These are phyloP conservation scores for Dascyllus trimaculatus DNA, from an alignment of 2,113 vertebrate genomes.

Conservation along the genomic window DNA sequence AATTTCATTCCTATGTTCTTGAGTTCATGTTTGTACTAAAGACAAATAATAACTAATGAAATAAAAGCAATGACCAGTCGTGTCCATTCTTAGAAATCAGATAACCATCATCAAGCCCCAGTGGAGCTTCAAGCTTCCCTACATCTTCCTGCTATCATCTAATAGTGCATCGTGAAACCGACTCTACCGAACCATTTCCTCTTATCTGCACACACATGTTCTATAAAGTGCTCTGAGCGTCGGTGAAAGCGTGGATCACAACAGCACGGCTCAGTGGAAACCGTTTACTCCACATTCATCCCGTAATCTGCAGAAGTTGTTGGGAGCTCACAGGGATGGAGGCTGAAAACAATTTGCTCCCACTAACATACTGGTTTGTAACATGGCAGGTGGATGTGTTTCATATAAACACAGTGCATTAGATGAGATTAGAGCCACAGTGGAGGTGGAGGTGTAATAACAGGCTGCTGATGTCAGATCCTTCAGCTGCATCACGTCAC, in stretches of 20 bases:
- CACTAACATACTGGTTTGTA: slow-evolving; percentile 16
- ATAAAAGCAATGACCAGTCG: no score
- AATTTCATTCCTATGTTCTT: no score
- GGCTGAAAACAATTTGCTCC: slow-evolving; percentile 25
- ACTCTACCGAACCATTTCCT: not conserved
- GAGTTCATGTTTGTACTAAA: no score
- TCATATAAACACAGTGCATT: slow-evolving; percentile 19
- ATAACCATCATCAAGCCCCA: no score
- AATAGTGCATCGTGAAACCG: slow-evolving; percentile 7
- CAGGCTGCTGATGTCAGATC: no score
- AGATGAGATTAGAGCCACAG: slow-evolving; percentile 42
- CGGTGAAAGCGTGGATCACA: not conserved
- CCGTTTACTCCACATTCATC: not conserved
- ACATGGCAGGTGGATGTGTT: not conserved
- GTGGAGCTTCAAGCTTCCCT: no score
- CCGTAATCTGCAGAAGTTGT: slow-evolving; percentile 7
- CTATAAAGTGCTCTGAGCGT: not conserved
- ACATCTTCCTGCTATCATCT: not conserved
- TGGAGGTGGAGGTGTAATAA: slow-evolving; percentile 14
- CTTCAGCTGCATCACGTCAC: no score
- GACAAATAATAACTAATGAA: no score
- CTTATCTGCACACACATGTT: no score
- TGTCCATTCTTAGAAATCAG: no score
- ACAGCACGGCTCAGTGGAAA: slow-evolving; percentile 9
- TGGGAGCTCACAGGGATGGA: not conserved